phyloP scores from a whole-genome alignment of 2,797 vertebrate genomes.

The Poeciliopsis presidionis region DNA sequence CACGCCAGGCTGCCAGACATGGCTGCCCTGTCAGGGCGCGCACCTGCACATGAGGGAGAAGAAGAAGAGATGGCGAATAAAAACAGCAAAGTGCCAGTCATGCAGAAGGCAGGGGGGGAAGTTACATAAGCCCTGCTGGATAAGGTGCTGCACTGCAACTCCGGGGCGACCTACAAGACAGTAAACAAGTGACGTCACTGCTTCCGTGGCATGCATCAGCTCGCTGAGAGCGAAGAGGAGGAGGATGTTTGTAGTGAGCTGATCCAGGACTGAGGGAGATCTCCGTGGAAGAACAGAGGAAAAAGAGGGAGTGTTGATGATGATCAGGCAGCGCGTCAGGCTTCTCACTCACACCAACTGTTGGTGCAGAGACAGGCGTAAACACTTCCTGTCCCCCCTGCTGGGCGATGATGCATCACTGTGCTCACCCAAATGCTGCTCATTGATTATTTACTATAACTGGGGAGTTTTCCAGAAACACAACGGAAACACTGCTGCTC shows the following conservation, averaged over 20 bases:
- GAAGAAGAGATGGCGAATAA: constrained; percentile 12
- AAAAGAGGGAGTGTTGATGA: constrained; percentile 33
- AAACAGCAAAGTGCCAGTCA: constrained; percentile 34
- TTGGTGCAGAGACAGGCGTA: constrained; percentile 22
- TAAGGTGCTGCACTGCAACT: constrained; percentile 69
- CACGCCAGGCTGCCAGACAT: constrained; percentile 4
- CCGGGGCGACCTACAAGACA: constrained; percentile 65
- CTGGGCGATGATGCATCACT: constrained; percentile 28
- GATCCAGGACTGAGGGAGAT: constrained; percentile 38
- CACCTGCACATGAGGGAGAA: constrained; percentile 11
- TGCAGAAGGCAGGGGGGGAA: constrained; percentile 37
- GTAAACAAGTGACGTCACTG: constrained; percentile 83
- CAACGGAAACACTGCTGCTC: not conserved
- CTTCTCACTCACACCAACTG: constrained; percentile 27
- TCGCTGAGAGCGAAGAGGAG: constrained; percentile 15
- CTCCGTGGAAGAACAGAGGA: constrained; percentile 23
- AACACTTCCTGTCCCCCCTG: constrained; percentile 51
- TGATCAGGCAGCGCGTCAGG: constrained; percentile 48
- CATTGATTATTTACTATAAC: constrained; percentile 11
- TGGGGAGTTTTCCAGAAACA: not conserved
- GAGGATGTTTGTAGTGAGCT: constrained; percentile 26
- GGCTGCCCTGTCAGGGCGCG: constrained; percentile 7
- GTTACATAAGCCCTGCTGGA: constrained; percentile 78
- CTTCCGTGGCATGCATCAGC: constrained; percentile 72
- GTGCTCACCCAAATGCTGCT: constrained; percentile 8